Percentiles rank a stretch among this genome's conserved stretches.
phyloP scores from a whole-genome alignment of 2,888 invertebrate genomes.

The Acleris cristana region DNA sequence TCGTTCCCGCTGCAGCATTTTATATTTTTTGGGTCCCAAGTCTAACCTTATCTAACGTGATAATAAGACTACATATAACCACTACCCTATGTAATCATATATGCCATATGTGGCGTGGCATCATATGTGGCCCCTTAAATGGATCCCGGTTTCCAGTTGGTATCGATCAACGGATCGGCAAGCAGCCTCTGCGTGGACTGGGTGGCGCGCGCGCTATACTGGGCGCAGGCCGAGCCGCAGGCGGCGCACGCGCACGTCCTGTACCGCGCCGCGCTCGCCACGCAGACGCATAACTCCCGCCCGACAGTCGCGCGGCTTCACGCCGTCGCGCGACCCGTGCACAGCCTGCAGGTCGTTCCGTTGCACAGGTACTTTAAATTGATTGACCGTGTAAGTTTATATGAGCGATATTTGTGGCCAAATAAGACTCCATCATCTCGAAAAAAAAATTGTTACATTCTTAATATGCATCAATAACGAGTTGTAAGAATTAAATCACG shows the following conservation, averaged over 20 bases:
- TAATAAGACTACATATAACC: too few species aligned
- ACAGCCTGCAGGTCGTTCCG: conserved; percentile 89
- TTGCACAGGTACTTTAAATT: conserved; percentile 84
- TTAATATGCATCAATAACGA: too few species aligned
- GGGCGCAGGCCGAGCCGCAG: conserved; percentile 86
- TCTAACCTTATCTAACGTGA: too few species aligned
- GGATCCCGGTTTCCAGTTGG: conserved; percentile 53
- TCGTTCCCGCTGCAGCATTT: too few species aligned
- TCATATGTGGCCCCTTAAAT: too few species aligned
- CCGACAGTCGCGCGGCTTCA: conserved; percentile 83
- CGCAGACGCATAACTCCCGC: conserved; percentile 79
- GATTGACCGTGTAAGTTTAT: not conserved
- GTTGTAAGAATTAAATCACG: too few species aligned
- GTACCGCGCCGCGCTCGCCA: conserved; percentile 87
- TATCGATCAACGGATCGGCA: conserved; percentile 74
- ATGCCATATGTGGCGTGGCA: too few species aligned
- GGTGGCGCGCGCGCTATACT: conserved; percentile 93
- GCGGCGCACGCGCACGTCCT: conserved; percentile 79
- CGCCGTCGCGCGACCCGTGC: conserved; percentile 82
- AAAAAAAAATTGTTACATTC: too few species aligned
- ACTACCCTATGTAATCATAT: too few species aligned
- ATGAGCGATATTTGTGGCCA: too few species aligned
- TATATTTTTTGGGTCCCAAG: too few species aligned
- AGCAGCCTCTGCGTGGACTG: conserved; percentile 92
- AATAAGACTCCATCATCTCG: too few species aligned